Evolutionary conservation across 2,797 vertebrate genomes (phyloP).

Genomic region (Phoebastria nigripes): DNA sequence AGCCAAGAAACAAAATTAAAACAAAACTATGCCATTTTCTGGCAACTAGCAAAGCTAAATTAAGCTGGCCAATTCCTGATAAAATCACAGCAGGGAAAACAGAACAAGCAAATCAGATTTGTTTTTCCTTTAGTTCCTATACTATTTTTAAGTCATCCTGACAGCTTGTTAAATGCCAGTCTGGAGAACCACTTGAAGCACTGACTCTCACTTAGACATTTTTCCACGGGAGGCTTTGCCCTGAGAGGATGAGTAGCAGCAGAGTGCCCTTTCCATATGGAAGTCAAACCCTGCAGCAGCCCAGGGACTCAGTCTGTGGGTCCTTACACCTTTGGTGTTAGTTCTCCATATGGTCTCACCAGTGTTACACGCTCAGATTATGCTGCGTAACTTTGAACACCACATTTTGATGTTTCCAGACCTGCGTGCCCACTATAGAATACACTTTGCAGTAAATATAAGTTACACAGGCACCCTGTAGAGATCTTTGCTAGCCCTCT

Average conservation of each 20-base stretch:
- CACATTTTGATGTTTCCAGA: neutral
- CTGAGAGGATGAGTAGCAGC: neutral
- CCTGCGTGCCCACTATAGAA: neutral
- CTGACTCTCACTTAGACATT: neutral
- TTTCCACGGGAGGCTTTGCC: neutral
- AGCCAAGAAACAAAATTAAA: neutral
- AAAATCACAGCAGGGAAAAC: constrained; percentile 48
- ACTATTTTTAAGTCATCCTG: constrained; percentile 37
- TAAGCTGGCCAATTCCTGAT: constrained; percentile 39
- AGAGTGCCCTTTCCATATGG: neutral
- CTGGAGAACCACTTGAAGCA: neutral
- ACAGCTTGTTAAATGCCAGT: constrained; percentile 34
- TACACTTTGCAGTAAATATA: neutral
- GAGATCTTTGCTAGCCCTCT: neutral
- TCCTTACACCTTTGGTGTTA: neutral
- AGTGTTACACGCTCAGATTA: fast-evolving
- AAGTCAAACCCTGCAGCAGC: neutral
- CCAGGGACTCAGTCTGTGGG: neutral
- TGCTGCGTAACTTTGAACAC: neutral
- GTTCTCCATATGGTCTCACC: neutral
- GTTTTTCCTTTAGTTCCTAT: constrained; percentile 3
- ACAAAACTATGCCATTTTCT: constrained; percentile 42
- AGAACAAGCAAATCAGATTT: constrained; percentile 60
- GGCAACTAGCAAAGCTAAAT: constrained; percentile 46
- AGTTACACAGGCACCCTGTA: neutral